These are phyloP conservation scores for Otus sunia DNA, from an alignment of 2,113 vertebrate species.

Conservation along the genomic window DNA sequence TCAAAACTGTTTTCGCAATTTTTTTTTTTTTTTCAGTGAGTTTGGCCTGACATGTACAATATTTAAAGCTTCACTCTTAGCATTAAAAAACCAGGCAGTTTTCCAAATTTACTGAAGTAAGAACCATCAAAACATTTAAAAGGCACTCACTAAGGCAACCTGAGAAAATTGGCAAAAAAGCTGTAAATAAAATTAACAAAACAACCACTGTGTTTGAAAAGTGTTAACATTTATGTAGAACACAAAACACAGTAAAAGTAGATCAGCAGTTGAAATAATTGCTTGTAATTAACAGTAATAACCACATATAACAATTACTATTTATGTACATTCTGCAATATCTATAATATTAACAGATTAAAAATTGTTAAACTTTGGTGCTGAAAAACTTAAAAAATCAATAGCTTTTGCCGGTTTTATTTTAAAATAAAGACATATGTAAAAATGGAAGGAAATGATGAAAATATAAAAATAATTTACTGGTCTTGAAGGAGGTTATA, in stretches of 20 bases:
- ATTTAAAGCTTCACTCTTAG: neutral
- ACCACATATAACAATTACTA: neutral
- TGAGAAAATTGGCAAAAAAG: neutral
- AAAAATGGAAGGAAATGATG: neutral
- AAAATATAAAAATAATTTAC: neutral
- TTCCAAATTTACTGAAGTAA: neutral
- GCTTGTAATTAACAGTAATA: neutral
- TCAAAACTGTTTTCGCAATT: neutral
- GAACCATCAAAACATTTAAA: neutral
- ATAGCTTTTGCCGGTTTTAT: neutral
- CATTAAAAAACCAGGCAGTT: neutral
- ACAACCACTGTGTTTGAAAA: neutral
- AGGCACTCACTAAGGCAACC: neutral
- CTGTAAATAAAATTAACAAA: constrained; percentile 19
- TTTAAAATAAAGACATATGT: neutral
- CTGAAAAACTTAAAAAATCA: neutral
- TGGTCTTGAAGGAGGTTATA: neutral
- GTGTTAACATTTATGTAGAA: neutral
- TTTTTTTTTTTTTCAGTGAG: neutral
- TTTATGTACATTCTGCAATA: neutral
- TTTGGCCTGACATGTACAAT: neutral
- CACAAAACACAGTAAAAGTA: neutral
- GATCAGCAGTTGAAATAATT: neutral
- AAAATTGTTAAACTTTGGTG: neutral
- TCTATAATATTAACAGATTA: neutral